phyloP scores from a whole-genome alignment of 2,113 vertebrate genomes.

The Xiphophorus couchianus region DNA sequence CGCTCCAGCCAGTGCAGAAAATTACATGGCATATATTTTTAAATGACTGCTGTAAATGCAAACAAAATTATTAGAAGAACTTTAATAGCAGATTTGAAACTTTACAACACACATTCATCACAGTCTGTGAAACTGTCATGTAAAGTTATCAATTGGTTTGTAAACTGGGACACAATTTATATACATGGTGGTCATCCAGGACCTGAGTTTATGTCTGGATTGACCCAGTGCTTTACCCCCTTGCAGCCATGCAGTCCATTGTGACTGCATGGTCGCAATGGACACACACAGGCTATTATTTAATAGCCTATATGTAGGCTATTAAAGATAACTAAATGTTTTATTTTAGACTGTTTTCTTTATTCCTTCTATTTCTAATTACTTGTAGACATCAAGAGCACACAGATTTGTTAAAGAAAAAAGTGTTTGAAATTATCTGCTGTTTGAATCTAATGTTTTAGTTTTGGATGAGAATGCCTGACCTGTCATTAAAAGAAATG shows the following conservation, averaged over 20 bases:
- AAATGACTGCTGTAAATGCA: slow-evolving; percentile 51
- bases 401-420: no score
- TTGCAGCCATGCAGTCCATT: not conserved
- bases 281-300: no score
- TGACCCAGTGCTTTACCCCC: not conserved
- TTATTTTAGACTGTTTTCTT: not conserved
- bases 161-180: not conserved
- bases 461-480: not conserved
- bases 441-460: not conserved
- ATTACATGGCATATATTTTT: slow-evolving; percentile 44
- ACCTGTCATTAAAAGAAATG: not conserved
- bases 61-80: slow-evolving; percentile 34
- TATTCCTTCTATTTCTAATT: not conserved
- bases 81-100: slow-evolving; percentile 27
- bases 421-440: not conserved
- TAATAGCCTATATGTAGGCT: not conserved
- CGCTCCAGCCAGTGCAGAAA: slow-evolving; percentile 47
- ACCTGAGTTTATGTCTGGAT: not conserved
- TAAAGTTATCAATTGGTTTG: not conserved
- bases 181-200: not conserved
- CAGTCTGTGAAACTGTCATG: slow-evolving; percentile 7
- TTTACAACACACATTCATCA: slow-evolving; percentile 2
- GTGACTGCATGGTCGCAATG: no score
- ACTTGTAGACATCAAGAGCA: no score
- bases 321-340: not conserved